phyloP scores from a whole-genome alignment of 2,888 invertebrate genomes.

The Salpingus planirostris region DNA sequence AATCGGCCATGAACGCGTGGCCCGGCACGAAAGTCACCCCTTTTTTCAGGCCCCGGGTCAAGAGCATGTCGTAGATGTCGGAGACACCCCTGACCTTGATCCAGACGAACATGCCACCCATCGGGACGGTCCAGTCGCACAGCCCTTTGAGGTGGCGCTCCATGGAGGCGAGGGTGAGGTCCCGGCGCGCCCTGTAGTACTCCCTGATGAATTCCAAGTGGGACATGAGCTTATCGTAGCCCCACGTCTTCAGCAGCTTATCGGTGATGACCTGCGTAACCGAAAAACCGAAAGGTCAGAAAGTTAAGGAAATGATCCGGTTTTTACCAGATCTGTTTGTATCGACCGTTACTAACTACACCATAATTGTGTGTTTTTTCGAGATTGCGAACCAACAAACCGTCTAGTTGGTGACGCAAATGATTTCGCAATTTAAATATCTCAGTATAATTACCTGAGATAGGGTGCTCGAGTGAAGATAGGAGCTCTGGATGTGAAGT shows the following conservation, averaged over 20 bases:
- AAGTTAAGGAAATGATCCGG: conserved; percentile 4
- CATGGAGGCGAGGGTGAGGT: conserved; percentile 51
- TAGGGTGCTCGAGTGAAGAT: conserved; percentile 54
- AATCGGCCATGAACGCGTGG: conserved; percentile 60
- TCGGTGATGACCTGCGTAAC: conserved; percentile 49
- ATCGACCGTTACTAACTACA: no score
- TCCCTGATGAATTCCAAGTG: conserved; percentile 51
- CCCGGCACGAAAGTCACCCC: conserved; percentile 67
- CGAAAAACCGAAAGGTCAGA: no score
- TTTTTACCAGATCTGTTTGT: conserved; percentile 8
- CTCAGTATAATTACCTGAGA: conserved; percentile 57
- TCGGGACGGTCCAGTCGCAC: conserved; percentile 57
- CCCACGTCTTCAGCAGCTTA: conserved; percentile 51
- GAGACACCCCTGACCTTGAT: conserved; percentile 55
- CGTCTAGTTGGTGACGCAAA: no score
- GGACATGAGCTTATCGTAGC: conserved; percentile 48
- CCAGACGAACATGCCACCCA: conserved; percentile 75
- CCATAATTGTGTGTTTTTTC: no score
- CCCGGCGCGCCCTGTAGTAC: conserved; percentile 56
- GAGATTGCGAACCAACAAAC: no score
- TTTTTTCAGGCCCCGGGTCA: conserved; percentile 56
- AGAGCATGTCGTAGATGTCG: conserved; percentile 66
- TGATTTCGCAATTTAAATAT: no score
- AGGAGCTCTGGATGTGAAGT: conserved; percentile 62
- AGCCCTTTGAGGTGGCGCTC: conserved; percentile 52